Percentiles rank a stretch among this genome's conserved stretches.
phyloP scores from a whole-genome alignment of 2,113 vertebrate genomes.

The Trogon melanurus region DNA sequence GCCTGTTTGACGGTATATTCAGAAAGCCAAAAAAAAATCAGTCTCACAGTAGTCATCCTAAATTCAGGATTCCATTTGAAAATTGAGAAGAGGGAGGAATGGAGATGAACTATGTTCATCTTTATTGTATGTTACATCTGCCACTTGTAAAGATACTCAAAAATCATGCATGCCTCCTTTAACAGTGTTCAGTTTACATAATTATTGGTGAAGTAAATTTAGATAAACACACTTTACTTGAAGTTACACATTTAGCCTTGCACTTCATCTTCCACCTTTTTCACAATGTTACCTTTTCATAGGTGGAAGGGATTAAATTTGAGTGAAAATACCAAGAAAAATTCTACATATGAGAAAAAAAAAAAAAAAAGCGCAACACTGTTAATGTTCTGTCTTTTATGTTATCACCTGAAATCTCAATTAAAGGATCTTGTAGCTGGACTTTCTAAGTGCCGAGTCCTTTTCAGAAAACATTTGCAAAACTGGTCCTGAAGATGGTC shows the following conservation, averaged over 20 bases:
- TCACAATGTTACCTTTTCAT: background rate
- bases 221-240: background rate
- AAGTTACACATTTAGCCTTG: background rate
- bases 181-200: background rate
- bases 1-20: background rate
- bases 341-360: background rate
- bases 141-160: background rate
- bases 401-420: background rate
- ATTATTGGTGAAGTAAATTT: background rate
- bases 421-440: conserved; percentile 12
- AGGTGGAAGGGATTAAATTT: background rate
- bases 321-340: background rate
- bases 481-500: conserved; percentile 42
- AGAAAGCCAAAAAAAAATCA: background rate
- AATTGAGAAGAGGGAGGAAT: background rate
- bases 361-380: background rate
- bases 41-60: background rate
- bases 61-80: background rate
- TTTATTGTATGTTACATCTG: background rate
- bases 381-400: background rate
- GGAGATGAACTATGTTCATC: background rate
- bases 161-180: background rate
- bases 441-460: conserved; percentile 5
- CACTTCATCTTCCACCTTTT: background rate
- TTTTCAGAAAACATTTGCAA: conserved; percentile 37